These are phyloP conservation scores for Acanthaster planci DNA, from an alignment of 35 echinoderm and acorn worm genomes.

Conservation along the genomic window DNA sequence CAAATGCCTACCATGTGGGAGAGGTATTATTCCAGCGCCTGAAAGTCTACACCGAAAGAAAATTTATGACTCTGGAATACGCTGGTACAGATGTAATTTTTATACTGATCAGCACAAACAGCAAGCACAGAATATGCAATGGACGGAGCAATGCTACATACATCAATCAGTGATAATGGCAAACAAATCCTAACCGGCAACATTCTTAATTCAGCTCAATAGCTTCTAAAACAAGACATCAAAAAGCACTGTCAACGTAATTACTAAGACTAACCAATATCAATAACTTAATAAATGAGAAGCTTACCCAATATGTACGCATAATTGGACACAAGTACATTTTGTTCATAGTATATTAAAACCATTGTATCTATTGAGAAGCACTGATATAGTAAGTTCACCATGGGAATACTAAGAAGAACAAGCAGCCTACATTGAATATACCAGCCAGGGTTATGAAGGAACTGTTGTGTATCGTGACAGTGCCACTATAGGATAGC, in stretches of 20 bases:
- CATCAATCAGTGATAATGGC: conserved; percentile 9
- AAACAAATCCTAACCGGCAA: not conserved
- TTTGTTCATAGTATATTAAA: conserved; percentile 29
- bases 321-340: not conserved
- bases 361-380: conserved; percentile 2
- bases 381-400: not conserved
- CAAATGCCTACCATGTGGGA: not conserved
- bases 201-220: not conserved
- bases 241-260: too few species aligned
- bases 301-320: conserved; percentile 14
- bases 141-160: not conserved
- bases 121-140: not conserved
- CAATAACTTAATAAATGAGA: not conserved
- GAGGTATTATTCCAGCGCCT: not conserved
- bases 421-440: not conserved
- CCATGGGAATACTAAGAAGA: not conserved
- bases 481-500: conserved; percentile 6
- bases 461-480: not conserved
- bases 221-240: too few species aligned
- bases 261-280: not conserved
- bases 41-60: not conserved
- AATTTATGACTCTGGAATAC: not conserved
- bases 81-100: conserved; percentile 2
- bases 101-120: not conserved
- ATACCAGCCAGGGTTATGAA: not conserved